These are phyloP conservation scores for Aplodontia rufa DNA, from an alignment of 2,113 vertebrate species.

Conservation along the genomic window DNA sequence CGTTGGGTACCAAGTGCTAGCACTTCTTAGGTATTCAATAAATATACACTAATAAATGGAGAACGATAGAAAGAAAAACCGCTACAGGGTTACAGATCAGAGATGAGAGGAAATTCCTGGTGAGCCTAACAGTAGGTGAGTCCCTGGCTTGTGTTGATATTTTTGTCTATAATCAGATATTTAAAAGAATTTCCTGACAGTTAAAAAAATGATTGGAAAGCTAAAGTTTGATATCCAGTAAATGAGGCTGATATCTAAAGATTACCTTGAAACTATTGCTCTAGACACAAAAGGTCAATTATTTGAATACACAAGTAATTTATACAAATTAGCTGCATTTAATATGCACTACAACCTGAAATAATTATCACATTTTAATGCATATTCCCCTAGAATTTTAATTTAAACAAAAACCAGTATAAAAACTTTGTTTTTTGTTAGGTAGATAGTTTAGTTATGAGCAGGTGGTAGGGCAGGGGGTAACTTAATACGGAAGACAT, in stretches of 20 bases:
- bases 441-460: background rate
- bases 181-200: slow-evolving; percentile 31
- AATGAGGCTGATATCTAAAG: slow-evolving; percentile 55
- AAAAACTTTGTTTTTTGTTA: background rate
- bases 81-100: background rate
- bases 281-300: slow-evolving; percentile 55
- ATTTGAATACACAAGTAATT: slow-evolving; percentile 31
- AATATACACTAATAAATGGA: background rate
- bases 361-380: slow-evolving; percentile 52
- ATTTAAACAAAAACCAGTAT: slow-evolving; percentile 24
- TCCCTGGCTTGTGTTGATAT: background rate
- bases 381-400: background rate
- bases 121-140: background rate
- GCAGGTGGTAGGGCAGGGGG: no score
- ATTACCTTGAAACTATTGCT: slow-evolving; percentile 71
- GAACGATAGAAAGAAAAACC: background rate
- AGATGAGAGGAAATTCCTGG: background rate
- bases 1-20: background rate
- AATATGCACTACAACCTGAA: slow-evolving; percentile 38
- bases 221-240: slow-evolving; percentile 24
- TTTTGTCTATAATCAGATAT: background rate
- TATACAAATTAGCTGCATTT: slow-evolving; percentile 54
- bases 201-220: slow-evolving; percentile 5
- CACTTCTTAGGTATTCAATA: background rate
- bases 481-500: no score